Evolutionary conservation across 1,140 invertebrate species (phyloP).

Genomic region (Zophobas atratus): DNA sequence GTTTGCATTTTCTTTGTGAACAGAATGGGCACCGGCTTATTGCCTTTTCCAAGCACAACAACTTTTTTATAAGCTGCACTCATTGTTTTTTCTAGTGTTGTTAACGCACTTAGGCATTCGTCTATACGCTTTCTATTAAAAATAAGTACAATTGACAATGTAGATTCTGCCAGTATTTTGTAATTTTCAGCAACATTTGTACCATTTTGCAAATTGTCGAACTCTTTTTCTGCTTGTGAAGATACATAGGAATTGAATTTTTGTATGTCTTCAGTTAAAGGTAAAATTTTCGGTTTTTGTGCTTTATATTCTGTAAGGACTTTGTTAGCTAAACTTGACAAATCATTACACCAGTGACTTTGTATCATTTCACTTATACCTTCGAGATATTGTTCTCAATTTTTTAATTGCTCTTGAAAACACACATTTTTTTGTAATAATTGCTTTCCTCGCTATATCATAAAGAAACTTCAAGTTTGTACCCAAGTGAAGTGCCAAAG

Average conservation of each 20-base stretch:
- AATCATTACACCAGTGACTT: constrained; percentile 54
- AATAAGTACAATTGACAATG: constrained; percentile 41
- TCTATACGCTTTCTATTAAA: constrained; percentile 56
- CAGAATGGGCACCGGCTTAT: constrained; percentile 37
- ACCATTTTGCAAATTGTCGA: constrained; percentile 38
- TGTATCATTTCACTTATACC: constrained; percentile 49
- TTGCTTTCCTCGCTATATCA: constrained; percentile 53
- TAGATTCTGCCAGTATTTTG: constrained; percentile 54
- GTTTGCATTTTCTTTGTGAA: constrained; percentile 29
- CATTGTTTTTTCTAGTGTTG: constrained; percentile 39
- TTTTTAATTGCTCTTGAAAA: constrained; percentile 4
- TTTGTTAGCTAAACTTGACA: constrained; percentile 54
- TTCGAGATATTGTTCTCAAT: background rate
- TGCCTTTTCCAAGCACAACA: constrained; percentile 43
- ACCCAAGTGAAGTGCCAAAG: constrained; percentile 51
- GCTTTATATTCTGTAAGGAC: constrained; percentile 48
- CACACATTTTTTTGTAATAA: constrained; percentile 48
- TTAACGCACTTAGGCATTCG: constrained; percentile 18
- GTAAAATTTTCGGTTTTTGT: constrained; percentile 46
- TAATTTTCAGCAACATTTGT: constrained; percentile 42
- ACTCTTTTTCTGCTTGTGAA: constrained; percentile 44
- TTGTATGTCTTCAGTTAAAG: constrained; percentile 50
- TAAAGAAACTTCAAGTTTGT: constrained; percentile 53
- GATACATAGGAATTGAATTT: constrained; percentile 38
- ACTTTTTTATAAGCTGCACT: constrained; percentile 39